These are phyloP conservation scores for Agrotis ipsilon DNA, from an alignment of 2,888 invertebrate species.

Conservation along the genomic window DNA sequence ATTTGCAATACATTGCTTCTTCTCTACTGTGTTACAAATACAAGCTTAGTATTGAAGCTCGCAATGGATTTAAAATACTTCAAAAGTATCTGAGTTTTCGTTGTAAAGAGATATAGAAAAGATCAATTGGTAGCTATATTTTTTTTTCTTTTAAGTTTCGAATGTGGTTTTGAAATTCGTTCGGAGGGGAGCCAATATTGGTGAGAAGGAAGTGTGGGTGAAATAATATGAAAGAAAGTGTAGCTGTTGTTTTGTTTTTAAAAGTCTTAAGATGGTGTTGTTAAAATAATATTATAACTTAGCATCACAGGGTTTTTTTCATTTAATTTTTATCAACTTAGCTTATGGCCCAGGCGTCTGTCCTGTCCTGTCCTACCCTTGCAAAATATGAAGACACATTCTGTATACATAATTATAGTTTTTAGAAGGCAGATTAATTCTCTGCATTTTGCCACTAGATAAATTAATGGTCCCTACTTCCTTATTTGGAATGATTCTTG, in stretches of 20 bases:
- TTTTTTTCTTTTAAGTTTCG: slow-evolving; percentile 51
- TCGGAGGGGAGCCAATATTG: slow-evolving; percentile 27
- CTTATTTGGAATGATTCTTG: too few relatives aligned
- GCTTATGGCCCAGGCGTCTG: too few relatives aligned
- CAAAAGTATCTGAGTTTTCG: neutral
- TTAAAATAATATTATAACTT: too few relatives aligned
- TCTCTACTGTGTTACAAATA: neutral
- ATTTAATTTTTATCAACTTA: too few relatives aligned
- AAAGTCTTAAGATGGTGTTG: neutral
- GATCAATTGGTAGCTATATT: slow-evolving; percentile 25
- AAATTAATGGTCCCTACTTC: too few relatives aligned
- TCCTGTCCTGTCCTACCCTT: too few relatives aligned
- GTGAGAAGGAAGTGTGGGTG: slow-evolving; percentile 16
- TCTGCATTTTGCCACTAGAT: too few relatives aligned
- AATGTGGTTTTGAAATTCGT: slow-evolving; percentile 53
- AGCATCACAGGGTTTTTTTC: too few relatives aligned
- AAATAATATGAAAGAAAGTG: slow-evolving; percentile 19
- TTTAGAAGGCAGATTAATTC: too few relatives aligned
- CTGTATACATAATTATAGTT: too few relatives aligned
- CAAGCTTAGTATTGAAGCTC: rapidly evolving
- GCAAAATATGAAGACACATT: too few relatives aligned
- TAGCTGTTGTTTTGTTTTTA: neutral
- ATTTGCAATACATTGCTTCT: slow-evolving; percentile 39
- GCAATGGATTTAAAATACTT: slow-evolving; percentile 16
- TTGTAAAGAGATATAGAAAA: slow-evolving; percentile 9